Percentiles rank a stretch among this genome's conserved stretches.
phyloP scores from a whole-genome alignment of 1,140 invertebrate species.

The Lamellibrachia luymesi region DNA sequence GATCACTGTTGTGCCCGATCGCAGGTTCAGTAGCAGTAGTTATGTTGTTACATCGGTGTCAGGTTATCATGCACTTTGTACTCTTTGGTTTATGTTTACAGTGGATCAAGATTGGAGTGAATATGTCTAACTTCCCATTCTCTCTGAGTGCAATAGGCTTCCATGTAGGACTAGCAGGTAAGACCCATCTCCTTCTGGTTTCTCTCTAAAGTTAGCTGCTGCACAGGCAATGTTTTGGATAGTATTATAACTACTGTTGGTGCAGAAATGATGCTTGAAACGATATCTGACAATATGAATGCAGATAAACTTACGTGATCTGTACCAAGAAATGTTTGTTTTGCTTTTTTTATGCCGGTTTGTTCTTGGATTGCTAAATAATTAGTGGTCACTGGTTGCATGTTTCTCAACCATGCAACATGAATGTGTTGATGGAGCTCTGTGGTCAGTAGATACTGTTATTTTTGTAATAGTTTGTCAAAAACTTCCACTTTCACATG shows the following conservation, averaged over 20 bases:
- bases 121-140: slow-evolving; percentile 80
- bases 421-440: background rate
- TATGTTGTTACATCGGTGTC: background rate
- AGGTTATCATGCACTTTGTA: slow-evolving; percentile 21
- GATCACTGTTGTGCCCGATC: too few relatives aligned
- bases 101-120: slow-evolving; percentile 87
- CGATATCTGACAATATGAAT: background rate
- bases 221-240: background rate
- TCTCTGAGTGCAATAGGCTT: slow-evolving; percentile 80
- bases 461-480: slow-evolving; percentile 9
- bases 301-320: background rate
- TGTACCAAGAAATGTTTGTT: background rate
- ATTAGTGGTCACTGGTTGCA: background rate
- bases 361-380: background rate
- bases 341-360: background rate
- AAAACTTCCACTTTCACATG: background rate
- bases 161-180: slow-evolving; percentile 78
- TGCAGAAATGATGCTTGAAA: background rate
- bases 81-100: slow-evolving; percentile 47
- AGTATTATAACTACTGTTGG: background rate
- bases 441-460: background rate
- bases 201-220: background rate
- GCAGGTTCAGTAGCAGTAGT: too few relatives aligned
- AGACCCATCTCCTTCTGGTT: slow-evolving; percentile 38
- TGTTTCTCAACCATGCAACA: background rate